Conservation (phyloP, 2,797 vertebrate species). For the Leontocebus nigricollis region DNA sequence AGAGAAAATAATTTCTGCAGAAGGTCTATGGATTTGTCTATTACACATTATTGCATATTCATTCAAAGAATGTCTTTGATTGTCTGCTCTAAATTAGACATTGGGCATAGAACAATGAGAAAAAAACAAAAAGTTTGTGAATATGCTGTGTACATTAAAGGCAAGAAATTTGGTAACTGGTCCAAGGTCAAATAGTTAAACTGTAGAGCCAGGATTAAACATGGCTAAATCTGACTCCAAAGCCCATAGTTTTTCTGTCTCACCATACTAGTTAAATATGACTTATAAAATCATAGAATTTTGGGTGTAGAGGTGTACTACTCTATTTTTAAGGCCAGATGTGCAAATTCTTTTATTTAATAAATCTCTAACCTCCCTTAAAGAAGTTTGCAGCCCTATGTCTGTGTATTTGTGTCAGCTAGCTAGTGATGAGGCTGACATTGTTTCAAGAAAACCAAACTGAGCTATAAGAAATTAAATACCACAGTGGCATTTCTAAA, state of each 20-base stretch:
- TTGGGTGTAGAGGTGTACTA: neutral
- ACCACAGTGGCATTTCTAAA: neutral
- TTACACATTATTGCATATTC: neutral
- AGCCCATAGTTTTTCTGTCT: neutral
- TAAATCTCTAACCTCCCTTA: conserved; percentile 2
- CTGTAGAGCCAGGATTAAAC: neutral
- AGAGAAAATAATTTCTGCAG: neutral
- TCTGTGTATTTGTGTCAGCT: neutral
- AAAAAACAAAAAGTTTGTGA: neutral
- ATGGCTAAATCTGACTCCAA: neutral
- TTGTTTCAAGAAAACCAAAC: neutral
- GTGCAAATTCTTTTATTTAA: neutral
- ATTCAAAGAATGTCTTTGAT: neutral
- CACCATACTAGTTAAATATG: conserved; percentile 10
- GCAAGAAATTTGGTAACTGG: neutral
- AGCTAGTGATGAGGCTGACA: neutral
- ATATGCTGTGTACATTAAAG: neutral
- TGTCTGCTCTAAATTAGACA: neutral
- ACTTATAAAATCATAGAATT: neutral
- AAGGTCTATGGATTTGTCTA: neutral
- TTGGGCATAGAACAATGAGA: neutral
- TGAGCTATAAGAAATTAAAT: neutral
- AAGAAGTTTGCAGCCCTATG: neutral
- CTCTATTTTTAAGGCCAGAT: neutral
- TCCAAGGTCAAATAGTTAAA: neutral